Conservation (phyloP, 2,113 vertebrate species). For the Cebus imitator region DNA sequence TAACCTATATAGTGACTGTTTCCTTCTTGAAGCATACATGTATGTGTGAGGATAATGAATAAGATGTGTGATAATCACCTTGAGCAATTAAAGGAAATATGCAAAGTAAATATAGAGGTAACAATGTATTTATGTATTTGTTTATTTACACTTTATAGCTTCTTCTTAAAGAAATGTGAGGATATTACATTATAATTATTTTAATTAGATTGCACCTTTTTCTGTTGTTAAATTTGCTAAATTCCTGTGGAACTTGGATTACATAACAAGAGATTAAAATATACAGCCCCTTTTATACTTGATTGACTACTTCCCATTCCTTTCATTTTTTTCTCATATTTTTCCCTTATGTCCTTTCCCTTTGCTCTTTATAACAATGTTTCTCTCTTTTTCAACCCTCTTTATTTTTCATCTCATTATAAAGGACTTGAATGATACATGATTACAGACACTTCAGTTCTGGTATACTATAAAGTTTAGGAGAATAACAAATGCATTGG, state of each 20-base stretch:
- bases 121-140: neutral
- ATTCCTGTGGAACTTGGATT: neutral
- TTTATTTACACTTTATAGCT: neutral
- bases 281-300: neutral
- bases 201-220: neutral
- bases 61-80: neutral
- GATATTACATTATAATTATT: neutral
- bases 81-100: neutral
- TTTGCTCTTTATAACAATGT: neutral
- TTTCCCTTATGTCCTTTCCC: neutral
- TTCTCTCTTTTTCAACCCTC: neutral
- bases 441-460: neutral
- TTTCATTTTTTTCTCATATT: neutral
- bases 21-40: neutral
- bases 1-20: neutral
- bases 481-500: neutral
- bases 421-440: neutral
- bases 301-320: neutral
- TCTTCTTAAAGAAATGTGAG: neutral
- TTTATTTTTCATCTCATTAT: neutral
- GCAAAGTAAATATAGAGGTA: constrained; percentile 1
- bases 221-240: neutral
- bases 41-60: neutral
- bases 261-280: neutral
- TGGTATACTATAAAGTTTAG: neutral